A percentile compares a stretch with the other conserved stretches of the same genome.
Conservation (phyloP, 2,888 invertebrate genomes). For the Acronicta aceris region DNA sequence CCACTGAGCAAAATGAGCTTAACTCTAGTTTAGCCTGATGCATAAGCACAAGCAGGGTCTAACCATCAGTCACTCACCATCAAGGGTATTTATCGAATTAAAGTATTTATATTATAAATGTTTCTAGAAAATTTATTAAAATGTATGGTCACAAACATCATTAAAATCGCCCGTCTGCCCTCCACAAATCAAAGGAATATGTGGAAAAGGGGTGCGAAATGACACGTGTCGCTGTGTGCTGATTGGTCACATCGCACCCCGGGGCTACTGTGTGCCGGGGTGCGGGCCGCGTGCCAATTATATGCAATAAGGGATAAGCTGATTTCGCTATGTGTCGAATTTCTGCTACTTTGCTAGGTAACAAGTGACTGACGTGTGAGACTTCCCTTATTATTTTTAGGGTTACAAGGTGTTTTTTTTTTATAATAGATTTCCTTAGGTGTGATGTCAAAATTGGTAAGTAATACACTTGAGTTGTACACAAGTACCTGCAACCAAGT, state of each 20-base stretch:
- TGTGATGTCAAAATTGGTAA: no score
- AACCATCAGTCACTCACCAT: no score
- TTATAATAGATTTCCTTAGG: background rate
- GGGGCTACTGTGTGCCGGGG: conserved; percentile 52
- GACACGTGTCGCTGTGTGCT: conserved; percentile 82
- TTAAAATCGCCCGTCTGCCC: conserved; percentile 62
- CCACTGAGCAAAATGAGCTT: no score
- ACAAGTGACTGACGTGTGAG: conserved; percentile 38
- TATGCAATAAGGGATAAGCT: conserved; percentile 80
- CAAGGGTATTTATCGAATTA: no score
- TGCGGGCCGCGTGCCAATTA: conserved; percentile 69
- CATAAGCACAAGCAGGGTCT: no score
- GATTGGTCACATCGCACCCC: conserved; percentile 80
- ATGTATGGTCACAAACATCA: no score
- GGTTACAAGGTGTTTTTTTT: background rate
- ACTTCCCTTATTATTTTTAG: background rate
- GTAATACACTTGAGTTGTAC: no score
- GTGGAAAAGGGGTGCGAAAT: conserved; percentile 83
- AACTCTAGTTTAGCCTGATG: no score
- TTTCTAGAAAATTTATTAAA: no score
- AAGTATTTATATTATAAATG: background rate
- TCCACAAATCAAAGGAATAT: conserved; percentile 77
- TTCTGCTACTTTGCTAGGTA: conserved; percentile 39
- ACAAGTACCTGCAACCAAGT: no score
- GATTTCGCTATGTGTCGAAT: conserved; percentile 66